These are phyloP conservation scores for Toxotes jaculatrix DNA, from an alignment of 2,113 vertebrate genomes.

Conservation along the genomic window DNA sequence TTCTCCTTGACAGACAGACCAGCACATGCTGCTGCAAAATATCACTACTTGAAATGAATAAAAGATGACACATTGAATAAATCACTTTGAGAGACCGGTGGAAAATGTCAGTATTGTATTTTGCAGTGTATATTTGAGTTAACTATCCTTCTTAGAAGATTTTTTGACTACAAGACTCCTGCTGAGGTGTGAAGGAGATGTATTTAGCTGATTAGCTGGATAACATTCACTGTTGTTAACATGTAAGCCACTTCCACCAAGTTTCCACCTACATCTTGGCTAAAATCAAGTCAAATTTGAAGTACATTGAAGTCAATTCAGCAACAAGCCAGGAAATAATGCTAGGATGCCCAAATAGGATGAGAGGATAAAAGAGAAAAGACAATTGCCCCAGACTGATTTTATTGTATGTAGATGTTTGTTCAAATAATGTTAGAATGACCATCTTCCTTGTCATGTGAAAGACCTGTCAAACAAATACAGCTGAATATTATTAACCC, in stretches of 20 bases:
- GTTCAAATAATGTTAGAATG: neutral
- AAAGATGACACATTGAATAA: neutral
- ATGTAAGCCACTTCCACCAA: too few relatives aligned
- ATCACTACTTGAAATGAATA: neutral
- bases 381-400: neutral
- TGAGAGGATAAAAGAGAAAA: too few relatives aligned
- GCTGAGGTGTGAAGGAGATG: neutral
- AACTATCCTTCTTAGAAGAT: too few relatives aligned
- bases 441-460: neutral
- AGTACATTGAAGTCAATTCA: too few relatives aligned
- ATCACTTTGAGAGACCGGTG: neutral
- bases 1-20: neutral
- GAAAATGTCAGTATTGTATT: neutral
- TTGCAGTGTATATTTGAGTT: neutral
- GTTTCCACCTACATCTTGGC: too few relatives aligned
- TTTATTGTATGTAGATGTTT: neutral
- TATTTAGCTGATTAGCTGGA: neutral
- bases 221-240: too few relatives aligned
- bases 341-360: too few relatives aligned
- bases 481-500: neutral
- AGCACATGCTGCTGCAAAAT: conserved; percentile 25
- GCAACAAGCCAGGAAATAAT: too few relatives aligned
- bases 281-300: too few relatives aligned
- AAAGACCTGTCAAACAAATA: neutral
- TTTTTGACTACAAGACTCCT: too few relatives aligned